Conservation (phyloP, 2,888 invertebrate species). For the Xestia ashworthii region DNA sequence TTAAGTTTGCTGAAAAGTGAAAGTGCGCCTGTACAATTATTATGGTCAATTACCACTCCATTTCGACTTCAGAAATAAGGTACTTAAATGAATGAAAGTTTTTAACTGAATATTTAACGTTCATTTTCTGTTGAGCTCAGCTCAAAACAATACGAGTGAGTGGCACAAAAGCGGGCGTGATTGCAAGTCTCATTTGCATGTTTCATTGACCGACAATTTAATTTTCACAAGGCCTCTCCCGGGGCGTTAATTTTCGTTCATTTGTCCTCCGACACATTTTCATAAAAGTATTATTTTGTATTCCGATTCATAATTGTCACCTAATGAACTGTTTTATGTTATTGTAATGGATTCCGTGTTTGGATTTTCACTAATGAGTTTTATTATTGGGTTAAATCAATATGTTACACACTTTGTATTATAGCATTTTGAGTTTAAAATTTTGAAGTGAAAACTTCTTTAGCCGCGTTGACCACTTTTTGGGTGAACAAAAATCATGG, state of each 20-base stretch:
- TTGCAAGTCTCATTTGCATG: constrained; percentile 87
- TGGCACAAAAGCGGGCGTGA: constrained; percentile 83
- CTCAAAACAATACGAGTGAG: constrained; percentile 79
- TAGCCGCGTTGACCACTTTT: no score
- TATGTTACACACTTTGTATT: not conserved
- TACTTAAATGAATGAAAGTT: constrained; percentile 61
- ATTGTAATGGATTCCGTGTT: constrained; percentile 45
- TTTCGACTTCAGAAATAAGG: constrained; percentile 60
- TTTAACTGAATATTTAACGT: constrained; percentile 64
- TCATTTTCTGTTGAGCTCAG: constrained; percentile 64
- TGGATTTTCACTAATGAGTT: constrained; percentile 40
- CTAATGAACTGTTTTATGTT: constrained; percentile 68
- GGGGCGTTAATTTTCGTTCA: constrained; percentile 78
- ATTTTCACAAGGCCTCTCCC: constrained; percentile 78
- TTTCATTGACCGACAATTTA: constrained; percentile 87
- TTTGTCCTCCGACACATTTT: constrained; percentile 73
- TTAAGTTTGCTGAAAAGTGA: no score
- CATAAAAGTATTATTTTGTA: constrained; percentile 69
- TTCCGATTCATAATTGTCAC: constrained; percentile 72
- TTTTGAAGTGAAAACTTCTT: no score
- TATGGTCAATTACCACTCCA: constrained; percentile 66
- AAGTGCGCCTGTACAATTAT: constrained; percentile 59
- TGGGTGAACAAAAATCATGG: no score
- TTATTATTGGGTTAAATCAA: constrained; percentile 4
- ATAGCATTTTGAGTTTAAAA: no score